Conservation (phyloP, 2,113 vertebrate genomes). For the Ageneiosus marmoratus region DNA sequence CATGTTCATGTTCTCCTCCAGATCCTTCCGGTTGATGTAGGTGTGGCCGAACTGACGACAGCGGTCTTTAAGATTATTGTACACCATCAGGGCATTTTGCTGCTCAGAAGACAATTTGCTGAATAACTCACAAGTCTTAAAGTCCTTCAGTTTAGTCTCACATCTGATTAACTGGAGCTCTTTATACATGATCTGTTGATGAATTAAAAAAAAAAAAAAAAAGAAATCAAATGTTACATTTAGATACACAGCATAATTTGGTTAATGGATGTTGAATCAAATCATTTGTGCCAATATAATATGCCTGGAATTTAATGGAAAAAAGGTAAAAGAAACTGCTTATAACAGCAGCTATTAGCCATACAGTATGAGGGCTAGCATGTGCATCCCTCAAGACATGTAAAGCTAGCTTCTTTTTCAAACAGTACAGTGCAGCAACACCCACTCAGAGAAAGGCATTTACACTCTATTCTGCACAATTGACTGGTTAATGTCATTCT, state of each 20-base stretch:
- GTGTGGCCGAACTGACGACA: constrained; percentile 76
- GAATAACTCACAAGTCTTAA: constrained; percentile 71
- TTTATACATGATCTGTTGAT: constrained; percentile 68
- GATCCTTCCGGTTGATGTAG: constrained; percentile 61
- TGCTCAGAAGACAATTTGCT: constrained; percentile 67
- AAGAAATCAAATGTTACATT: neutral
- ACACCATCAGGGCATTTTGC: constrained; percentile 73
- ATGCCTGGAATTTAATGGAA: neutral
- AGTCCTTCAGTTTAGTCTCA: constrained; percentile 71
- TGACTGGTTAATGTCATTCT: neutral
- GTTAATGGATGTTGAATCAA: neutral
- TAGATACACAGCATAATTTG: neutral
- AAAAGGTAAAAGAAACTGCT: neutral
- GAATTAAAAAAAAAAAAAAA: neutral
- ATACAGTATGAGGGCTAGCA: neutral
- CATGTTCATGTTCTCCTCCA: constrained; percentile 57
- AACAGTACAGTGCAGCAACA: neutral
- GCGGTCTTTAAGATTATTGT: constrained; percentile 68
- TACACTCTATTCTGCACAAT: neutral
- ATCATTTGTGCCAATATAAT: neutral
- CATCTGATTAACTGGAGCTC: constrained; percentile 72
- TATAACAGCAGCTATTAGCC: neutral
- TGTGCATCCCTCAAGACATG: neutral
- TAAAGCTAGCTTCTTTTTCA: neutral
- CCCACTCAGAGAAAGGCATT: neutral